A percentile compares a stretch with the other conserved stretches of the same genome.
Evolutionary conservation across 1,140 invertebrate species (phyloP).

Genomic region (Dryas iulia): DNA sequence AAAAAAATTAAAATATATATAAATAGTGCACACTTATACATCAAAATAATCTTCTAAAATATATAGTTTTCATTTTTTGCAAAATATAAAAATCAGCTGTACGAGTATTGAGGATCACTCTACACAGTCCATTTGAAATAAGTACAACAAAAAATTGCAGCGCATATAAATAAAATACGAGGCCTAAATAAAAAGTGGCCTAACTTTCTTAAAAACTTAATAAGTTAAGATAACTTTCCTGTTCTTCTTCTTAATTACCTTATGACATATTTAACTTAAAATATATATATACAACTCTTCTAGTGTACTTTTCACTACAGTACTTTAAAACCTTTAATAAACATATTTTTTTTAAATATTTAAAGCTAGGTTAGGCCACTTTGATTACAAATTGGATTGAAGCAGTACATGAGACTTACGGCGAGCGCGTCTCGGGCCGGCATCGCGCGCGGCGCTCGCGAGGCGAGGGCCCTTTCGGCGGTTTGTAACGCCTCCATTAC

Average conservation of each 20-base stretch:
- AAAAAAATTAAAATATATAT: neutral
- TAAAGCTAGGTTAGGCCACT: neutral
- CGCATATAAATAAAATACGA: neutral
- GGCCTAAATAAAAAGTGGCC: neutral
- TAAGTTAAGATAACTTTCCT: neutral
- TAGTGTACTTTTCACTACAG: no score
- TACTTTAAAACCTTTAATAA: no score
- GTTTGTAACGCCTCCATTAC: slow-evolving; percentile 91
- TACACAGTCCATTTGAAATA: no score
- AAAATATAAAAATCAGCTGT: neutral
- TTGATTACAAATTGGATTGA: slow-evolving; percentile 1
- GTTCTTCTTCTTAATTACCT: no score
- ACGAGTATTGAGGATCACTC: no score
- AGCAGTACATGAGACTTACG: slow-evolving; percentile 54
- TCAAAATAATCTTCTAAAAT: neutral
- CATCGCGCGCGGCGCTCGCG: slow-evolving; percentile 71
- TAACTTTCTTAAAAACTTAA: neutral
- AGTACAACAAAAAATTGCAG: no score
- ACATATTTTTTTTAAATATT: no score
- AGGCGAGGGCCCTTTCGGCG: slow-evolving; percentile 82
- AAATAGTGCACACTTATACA: neutral
- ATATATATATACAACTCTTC: no score
- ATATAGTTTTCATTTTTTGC: neutral
- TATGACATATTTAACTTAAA: no score
- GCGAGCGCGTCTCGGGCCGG: slow-evolving; percentile 59